phyloP scores from a whole-genome alignment of 1,140 invertebrate genomes.

The Aleiodes sp. region DNA sequence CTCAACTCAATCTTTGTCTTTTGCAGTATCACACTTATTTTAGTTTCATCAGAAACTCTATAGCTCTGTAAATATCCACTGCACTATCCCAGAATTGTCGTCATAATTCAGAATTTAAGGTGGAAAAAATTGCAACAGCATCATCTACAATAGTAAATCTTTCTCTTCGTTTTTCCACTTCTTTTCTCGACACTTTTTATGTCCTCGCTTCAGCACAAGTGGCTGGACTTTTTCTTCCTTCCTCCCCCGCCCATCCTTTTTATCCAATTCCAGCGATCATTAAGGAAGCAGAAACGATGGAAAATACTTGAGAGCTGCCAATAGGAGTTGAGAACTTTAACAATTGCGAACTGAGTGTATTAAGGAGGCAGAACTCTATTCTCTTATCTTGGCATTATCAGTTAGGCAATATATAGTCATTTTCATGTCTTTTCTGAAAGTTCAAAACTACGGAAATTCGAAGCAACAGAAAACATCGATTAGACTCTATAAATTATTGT shows the following conservation, averaged over 20 bases:
- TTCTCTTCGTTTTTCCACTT: background rate
- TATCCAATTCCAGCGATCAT: background rate
- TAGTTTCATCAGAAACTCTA: too few species aligned
- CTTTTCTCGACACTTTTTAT: too few species aligned
- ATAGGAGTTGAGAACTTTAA: background rate
- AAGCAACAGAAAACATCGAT: background rate
- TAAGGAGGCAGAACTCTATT: background rate
- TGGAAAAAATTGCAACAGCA: background rate
- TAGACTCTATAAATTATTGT: background rate
- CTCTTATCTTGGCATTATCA: background rate
- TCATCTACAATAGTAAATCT: background rate
- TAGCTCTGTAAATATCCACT: too few species aligned
- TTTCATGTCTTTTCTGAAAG: background rate
- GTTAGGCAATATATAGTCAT: background rate
- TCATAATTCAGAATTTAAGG: too few species aligned
- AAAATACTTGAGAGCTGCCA: conserved; percentile 14
- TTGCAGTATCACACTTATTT: too few species aligned
- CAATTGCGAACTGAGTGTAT: background rate
- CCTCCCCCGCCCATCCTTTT: background rate
- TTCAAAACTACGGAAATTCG: background rate
- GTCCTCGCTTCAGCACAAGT: background rate
- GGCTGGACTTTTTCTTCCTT: too few species aligned
- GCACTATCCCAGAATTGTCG: too few species aligned
- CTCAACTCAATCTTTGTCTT: background rate
- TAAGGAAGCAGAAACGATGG: background rate